These are phyloP conservation scores for Sciaenops ocellatus DNA, from an alignment of 2,797 vertebrate species.

Conservation along the genomic window DNA sequence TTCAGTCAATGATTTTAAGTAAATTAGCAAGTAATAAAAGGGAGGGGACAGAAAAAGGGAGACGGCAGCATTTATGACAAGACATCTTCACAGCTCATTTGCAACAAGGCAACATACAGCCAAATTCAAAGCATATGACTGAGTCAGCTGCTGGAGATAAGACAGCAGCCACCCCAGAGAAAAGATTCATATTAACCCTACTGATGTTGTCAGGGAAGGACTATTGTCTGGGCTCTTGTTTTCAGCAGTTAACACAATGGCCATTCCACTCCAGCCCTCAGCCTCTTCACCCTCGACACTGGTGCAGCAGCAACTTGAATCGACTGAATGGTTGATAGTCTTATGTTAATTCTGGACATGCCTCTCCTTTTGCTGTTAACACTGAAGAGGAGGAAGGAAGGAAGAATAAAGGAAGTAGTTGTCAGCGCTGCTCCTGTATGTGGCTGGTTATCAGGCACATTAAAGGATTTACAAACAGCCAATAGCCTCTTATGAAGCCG, in stretches of 20 bases:
- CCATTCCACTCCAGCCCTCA: conserved; percentile 33
- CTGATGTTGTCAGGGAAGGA: conserved; percentile 52
- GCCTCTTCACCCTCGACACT: conserved; percentile 34
- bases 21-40: conserved; percentile 73
- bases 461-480: conserved; percentile 66
- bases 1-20: conserved; percentile 70
- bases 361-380: conserved; percentile 41
- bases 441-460: conserved; percentile 55
- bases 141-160: conserved; percentile 64
- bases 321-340: conserved; percentile 28
- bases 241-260: conserved; percentile 49
- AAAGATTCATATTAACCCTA: conserved; percentile 58
- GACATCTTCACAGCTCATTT: conserved; percentile 71
- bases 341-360: conserved; percentile 47
- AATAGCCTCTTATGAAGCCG: conserved; percentile 65
- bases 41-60: conserved; percentile 51
- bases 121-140: conserved; percentile 58
- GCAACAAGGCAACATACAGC: conserved; percentile 56
- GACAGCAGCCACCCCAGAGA: conserved; percentile 45
- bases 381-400: conserved; percentile 39
- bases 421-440: conserved; percentile 41
- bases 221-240: conserved; percentile 57
- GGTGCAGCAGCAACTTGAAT: conserved; percentile 39
- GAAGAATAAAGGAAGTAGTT: conserved; percentile 43
- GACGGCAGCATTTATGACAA: conserved; percentile 67